These are phyloP conservation scores for Lamprologus ornatipinnis DNA, from an alignment of 2,113 vertebrate species.

Conservation along the genomic window DNA sequence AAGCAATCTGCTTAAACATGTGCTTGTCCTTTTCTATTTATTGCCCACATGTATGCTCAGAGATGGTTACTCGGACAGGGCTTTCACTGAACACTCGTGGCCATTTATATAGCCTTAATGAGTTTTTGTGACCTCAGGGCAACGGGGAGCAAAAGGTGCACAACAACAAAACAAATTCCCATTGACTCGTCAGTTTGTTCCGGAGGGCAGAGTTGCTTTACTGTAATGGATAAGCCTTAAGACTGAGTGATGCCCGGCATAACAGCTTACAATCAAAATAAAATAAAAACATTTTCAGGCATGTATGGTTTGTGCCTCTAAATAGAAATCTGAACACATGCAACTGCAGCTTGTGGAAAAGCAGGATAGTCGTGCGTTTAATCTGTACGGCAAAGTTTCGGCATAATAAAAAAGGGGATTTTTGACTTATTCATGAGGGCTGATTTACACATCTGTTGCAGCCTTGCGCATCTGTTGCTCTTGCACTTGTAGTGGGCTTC, in stretches of 20 bases:
- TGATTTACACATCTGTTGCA: conserved; percentile 41
- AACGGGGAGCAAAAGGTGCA: conserved; percentile 11
- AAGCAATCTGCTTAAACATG: background rate
- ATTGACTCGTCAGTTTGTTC: conserved; percentile 4
- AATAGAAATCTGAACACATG: background rate
- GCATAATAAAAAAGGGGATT: background rate
- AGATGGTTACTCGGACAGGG: background rate
- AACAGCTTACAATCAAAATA: background rate
- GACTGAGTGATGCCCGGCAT: conserved; percentile 5
- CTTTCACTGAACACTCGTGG: background rate
- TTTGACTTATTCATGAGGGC: conserved; percentile 9
- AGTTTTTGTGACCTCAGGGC: conserved; percentile 41
- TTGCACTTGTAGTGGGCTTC: background rate
- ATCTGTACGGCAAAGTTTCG: background rate
- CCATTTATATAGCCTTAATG: conserved; percentile 40
- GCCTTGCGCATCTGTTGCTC: conserved; percentile 33
- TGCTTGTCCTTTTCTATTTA: background rate
- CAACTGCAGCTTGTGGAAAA: background rate
- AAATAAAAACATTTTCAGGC: background rate
- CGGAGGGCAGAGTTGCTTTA: background rate
- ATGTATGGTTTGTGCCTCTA: background rate
- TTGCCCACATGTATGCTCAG: background rate
- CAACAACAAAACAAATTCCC: conserved; percentile 16
- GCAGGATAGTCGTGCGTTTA: background rate
- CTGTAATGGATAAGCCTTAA: background rate